phyloP scores from a whole-genome alignment of 1,140 invertebrate species.

The Micrasema minimum region DNA sequence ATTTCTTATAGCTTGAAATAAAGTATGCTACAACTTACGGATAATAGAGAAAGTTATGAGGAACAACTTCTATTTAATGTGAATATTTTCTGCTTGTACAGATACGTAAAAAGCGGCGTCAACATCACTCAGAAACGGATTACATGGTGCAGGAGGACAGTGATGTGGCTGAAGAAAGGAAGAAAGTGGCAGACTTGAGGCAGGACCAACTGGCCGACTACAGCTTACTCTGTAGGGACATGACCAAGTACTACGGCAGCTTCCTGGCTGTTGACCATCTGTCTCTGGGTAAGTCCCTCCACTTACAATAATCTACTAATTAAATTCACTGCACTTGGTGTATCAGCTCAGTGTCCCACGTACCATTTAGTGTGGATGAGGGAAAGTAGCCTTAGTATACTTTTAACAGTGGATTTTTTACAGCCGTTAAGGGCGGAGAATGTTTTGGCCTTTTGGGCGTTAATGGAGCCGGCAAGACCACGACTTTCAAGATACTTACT shows the following conservation, averaged over 20 bases:
- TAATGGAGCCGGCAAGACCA: conserved; percentile 88
- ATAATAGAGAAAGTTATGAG: too few species aligned
- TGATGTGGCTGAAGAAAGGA: conserved; percentile 64
- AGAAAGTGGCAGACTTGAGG: conserved; percentile 56
- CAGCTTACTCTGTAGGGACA: conserved; percentile 63
- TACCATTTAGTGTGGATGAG: too few species aligned
- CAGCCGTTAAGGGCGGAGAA: conserved; percentile 66
- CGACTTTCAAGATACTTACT: conserved; percentile 90
- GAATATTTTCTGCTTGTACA: background rate
- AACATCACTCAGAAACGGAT: background rate
- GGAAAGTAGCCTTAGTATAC: too few species aligned
- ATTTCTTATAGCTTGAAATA: too few species aligned
- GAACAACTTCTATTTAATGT: too few species aligned
- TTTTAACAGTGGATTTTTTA: too few species aligned
- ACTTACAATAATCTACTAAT: too few species aligned
- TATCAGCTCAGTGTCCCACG: too few species aligned
- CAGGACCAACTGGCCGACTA: conserved; percentile 56
- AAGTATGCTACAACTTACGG: too few species aligned
- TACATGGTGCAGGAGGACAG: conserved; percentile 59
- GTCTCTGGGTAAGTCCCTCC: conserved; percentile 70
- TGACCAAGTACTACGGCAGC: conserved; percentile 77
- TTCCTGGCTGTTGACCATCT: conserved; percentile 79
- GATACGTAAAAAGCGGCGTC: background rate
- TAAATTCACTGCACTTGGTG: too few species aligned
- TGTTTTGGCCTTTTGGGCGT: conserved; percentile 92